phyloP scores from a whole-genome alignment of 2,888 invertebrate genomes.

The Buathra laborator region DNA sequence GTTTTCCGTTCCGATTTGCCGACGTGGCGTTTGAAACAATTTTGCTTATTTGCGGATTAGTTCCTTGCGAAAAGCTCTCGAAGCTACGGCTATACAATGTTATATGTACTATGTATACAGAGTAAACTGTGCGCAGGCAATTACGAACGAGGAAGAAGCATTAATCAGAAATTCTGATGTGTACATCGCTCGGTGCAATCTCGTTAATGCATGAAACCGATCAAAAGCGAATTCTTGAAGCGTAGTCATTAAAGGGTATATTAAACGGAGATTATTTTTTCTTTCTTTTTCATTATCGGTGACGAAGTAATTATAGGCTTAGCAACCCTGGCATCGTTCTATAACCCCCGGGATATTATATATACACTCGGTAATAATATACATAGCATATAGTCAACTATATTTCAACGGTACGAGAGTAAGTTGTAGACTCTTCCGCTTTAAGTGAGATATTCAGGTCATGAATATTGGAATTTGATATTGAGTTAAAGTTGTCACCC shows the following conservation, averaged over 20 bases:
- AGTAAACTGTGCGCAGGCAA: background rate
- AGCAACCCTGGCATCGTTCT: conserved; percentile 24
- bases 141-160: conserved; percentile 1
- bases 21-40: background rate
- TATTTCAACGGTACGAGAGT: conserved; percentile 9
- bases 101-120: background rate
- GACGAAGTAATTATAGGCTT: conserved; percentile 45
- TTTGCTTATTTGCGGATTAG: background rate
- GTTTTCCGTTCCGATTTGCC: background rate
- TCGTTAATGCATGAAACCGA: conserved; percentile 41
- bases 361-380: conserved; percentile 8
- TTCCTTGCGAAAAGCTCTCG: background rate
- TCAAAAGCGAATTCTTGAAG: conserved; percentile 43
- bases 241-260: conserved; percentile 27
- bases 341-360: conserved; percentile 38
- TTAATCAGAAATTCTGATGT: conserved; percentile 12
- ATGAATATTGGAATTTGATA: conserved; percentile 57
- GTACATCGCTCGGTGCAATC: conserved; percentile 37
- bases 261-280: conserved; percentile 34
- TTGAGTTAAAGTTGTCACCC: conserved; percentile 44
- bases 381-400: background rate
- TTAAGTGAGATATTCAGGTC: conserved; percentile 58
- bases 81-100: background rate
- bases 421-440: conserved; percentile 47
- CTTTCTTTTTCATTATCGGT: conserved; percentile 37